Percentiles rank a stretch among this genome's conserved stretches.
Evolutionary conservation across 2,888 invertebrate genomes (phyloP).

Genomic region (Seira ritae): DNA sequence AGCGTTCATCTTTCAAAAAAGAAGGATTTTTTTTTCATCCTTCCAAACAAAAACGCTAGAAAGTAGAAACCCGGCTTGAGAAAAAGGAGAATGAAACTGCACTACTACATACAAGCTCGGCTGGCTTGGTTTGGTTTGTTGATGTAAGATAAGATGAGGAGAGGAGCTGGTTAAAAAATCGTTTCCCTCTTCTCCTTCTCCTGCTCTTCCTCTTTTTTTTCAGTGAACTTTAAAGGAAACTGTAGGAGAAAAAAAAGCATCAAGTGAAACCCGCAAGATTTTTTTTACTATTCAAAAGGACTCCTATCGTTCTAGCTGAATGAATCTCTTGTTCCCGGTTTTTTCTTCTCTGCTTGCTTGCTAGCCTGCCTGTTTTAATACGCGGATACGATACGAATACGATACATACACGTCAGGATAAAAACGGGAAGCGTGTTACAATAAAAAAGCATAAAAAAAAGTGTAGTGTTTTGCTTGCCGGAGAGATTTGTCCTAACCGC

Average conservation of each 20-base stretch:
- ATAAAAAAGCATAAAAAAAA: constrained; percentile 3
- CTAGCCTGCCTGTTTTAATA: too few species aligned
- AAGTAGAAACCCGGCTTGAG: too few species aligned
- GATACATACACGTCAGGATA: neutral
- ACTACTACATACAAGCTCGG: too few species aligned
- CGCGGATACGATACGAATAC: too few species aligned
- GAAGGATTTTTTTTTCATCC: too few species aligned
- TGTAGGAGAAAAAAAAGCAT: neutral
- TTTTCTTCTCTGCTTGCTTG: constrained; percentile 28
- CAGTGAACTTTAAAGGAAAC: neutral
- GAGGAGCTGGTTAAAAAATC: neutral
- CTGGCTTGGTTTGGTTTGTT: neutral
- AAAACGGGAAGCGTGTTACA: neutral
- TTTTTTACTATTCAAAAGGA: constrained; percentile 13
- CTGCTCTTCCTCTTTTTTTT: neutral
- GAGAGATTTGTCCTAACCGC: constrained; percentile 59
- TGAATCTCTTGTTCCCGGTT: constrained; percentile 54
- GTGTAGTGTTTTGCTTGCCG: constrained; percentile 19
- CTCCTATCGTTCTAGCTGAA: constrained; percentile 44
- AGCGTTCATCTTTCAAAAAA: too few species aligned
- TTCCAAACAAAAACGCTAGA: too few species aligned
- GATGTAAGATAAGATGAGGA: neutral
- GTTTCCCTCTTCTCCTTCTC: neutral
- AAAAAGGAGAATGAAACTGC: constrained; percentile 6
- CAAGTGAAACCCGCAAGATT: constrained; percentile 19